Evolutionary conservation across 2,113 vertebrate species (phyloP).

Genomic region (Bos javanicus): DNA sequence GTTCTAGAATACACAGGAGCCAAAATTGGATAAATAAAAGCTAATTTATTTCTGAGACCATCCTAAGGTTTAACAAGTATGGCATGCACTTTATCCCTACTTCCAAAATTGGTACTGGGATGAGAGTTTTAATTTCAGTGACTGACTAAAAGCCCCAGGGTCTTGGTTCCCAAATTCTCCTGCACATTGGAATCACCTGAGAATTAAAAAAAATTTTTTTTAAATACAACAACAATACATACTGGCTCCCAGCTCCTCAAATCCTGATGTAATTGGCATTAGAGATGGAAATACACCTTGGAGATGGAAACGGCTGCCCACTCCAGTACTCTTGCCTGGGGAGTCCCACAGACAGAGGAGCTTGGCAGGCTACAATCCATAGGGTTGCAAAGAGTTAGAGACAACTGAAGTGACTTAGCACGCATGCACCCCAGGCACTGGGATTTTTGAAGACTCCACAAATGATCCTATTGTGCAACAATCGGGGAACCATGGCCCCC

Average conservation of each 20-base stretch:
- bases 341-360: neutral
- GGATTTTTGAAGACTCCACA: neutral
- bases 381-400: neutral
- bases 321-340: neutral
- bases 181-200: neutral
- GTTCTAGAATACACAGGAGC: neutral
- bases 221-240: neutral
- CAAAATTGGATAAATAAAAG: neutral
- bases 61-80: neutral
- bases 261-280: neutral
- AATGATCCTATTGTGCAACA: neutral
- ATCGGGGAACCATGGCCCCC: neutral
- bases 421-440: rapidly evolving
- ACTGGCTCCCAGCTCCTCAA: neutral
- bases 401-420: neutral
- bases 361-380: neutral
- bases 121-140: neutral
- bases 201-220: neutral
- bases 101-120: neutral
- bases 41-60: neutral
- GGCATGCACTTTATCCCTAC: neutral
- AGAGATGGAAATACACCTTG: neutral
- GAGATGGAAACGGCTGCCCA: neutral
- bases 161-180: neutral
- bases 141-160: neutral